Evolutionary conservation across 2,888 invertebrate genomes (phyloP).

Genomic region (Leptopilina drosophilae): DNA sequence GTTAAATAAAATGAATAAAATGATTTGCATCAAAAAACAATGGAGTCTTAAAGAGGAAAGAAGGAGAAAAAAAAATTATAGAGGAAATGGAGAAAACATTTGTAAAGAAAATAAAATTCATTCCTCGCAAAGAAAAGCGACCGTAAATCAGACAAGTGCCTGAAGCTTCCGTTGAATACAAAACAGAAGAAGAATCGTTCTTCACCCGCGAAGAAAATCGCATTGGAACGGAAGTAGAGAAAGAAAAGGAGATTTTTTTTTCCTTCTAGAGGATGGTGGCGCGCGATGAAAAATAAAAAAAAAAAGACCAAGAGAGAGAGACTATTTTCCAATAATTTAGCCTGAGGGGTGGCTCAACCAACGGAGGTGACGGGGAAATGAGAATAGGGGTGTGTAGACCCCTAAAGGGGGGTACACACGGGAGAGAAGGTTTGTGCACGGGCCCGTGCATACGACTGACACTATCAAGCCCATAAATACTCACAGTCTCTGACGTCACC

Average conservation of each 20-base stretch:
- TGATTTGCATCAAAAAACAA: too few species aligned
- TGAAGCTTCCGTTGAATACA: constrained; percentile 67
- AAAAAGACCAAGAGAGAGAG: constrained; percentile 52
- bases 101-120: constrained; percentile 31
- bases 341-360: constrained; percentile 47
- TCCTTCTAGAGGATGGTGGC: not conserved
- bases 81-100: constrained; percentile 8
- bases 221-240: constrained; percentile 27
- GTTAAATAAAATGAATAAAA: not conserved
- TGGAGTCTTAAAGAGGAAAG: not conserved
- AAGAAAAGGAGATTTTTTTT: constrained; percentile 41
- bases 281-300: constrained; percentile 36
- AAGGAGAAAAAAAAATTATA: not conserved
- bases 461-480: constrained; percentile 76
- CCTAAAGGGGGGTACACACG: constrained; percentile 45
- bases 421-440: constrained; percentile 53
- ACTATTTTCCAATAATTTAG: constrained; percentile 76
- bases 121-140: constrained; percentile 20
- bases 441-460: constrained; percentile 73
- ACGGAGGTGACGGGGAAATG: constrained; percentile 30
- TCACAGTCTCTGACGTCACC: constrained; percentile 76
- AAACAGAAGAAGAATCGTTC: constrained; percentile 63
- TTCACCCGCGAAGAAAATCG: constrained; percentile 12
- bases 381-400: constrained; percentile 46
- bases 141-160: constrained; percentile 53